Base-by-base conservation (phyloP, 2,797 vertebrate species). In the Cuniculus paca region DNA sequence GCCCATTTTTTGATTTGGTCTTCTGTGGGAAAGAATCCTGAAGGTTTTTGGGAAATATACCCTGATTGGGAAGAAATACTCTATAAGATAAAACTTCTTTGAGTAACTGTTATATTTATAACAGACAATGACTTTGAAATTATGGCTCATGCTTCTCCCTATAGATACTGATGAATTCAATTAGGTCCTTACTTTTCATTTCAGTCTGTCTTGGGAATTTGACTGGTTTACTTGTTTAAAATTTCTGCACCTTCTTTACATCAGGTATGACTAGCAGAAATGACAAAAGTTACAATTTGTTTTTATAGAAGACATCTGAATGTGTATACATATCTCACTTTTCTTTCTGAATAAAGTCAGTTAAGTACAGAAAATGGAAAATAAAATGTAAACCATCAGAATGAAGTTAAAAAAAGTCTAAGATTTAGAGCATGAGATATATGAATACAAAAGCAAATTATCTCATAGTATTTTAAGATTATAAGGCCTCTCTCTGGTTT, bases 221-320 rank as follows among this genome's bases (percentile, higher is more conserved):
- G 4, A 61, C 50, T 93, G 65, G 11, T 93, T 92, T 68, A 36
- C 86, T 74, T 82, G 24, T 45, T 81, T 56, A 84, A 96, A 85
- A n/a, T 85, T 52, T 88, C n/a, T 26, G 92, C 19, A 74, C 28
- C 65, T 89, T 84, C 12, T 90, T 72, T 61, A 45, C 7, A 75
- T 60, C 22, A 50, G 7, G 4, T 74, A 28, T 70, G 70, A 75
- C n/a, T 88, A 83, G 26, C 54, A 94, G 81, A 91, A 58, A 36
- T 88, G 60, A 14, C 39, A 42, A 87, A 87, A 88, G 31, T 58
- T 10, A 85, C 56, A 11, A 56, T 61, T 90, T 90, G 34, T 45
- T 94, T 90, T 68, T 72, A 81, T 93, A 65, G 28, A 39, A 86
- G 39, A 85, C 45, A 61, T 54, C 4, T 79, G 6, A 93, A 81